These are phyloP conservation scores for Myotis findleyi DNA, from an alignment of 2,797 vertebrate species.

Conservation along the genomic window DNA sequence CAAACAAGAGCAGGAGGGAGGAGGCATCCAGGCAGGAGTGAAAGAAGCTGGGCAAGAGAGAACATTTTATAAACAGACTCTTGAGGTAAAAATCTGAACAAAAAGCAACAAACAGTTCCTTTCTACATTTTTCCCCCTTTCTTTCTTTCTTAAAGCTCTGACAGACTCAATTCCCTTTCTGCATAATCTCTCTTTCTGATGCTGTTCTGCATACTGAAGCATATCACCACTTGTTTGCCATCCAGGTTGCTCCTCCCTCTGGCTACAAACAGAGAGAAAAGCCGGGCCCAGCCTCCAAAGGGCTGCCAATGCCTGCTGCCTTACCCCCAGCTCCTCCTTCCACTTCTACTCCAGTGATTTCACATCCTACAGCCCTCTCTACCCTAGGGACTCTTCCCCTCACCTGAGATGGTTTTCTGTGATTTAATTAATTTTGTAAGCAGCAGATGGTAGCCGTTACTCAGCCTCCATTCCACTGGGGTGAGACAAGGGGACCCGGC, in stretches of 20 bases:
- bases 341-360: neutral
- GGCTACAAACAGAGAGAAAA: neutral
- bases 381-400: neutral
- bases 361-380: neutral
- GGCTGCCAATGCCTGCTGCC: neutral
- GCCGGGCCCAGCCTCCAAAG: no score
- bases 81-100: constrained; percentile 74
- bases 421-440: neutral
- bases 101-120: constrained; percentile 73
- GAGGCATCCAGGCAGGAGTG: neutral
- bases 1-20: constrained; percentile 28
- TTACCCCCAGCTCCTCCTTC: neutral
- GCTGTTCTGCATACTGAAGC: constrained; percentile 62
- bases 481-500: neutral
- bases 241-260: neutral
- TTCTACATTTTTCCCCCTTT: neutral
- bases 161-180: constrained; percentile 69
- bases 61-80: constrained; percentile 73
- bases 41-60: constrained; percentile 27
- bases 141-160: constrained; percentile 63
- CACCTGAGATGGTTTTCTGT: neutral
- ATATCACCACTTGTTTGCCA: neutral
- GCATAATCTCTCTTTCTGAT: constrained; percentile 61
- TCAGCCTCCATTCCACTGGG: neutral
- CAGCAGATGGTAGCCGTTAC: neutral